A percentile compares a stretch with the other conserved stretches of the same genome.
These are phyloP conservation scores for Fragum fragum DNA, from an alignment of 2,888 invertebrate species.

Conservation along the genomic window DNA sequence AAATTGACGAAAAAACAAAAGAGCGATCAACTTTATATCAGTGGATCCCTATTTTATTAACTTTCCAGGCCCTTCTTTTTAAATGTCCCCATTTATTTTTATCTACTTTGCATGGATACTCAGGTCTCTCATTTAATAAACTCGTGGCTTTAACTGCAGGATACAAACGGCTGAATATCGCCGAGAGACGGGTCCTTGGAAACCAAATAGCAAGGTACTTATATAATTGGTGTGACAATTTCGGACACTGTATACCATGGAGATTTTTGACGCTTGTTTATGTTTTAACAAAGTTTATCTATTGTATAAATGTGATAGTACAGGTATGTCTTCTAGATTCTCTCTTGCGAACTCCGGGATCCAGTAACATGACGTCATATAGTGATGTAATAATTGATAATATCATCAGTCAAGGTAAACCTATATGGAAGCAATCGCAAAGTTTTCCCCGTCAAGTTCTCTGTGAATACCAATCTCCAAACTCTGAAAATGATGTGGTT, in stretches of 20 bases:
- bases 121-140: constrained; percentile 9
- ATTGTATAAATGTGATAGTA: constrained; percentile 10
- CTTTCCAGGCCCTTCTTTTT: constrained; percentile 14
- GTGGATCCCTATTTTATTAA: constrained; percentile 7
- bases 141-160: not conserved
- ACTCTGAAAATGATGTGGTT: not conserved
- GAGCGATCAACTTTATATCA: constrained; percentile 1
- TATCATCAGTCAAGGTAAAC: not conserved
- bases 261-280: constrained; percentile 13
- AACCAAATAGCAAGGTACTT: constrained; percentile 12
- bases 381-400: constrained; percentile 16
- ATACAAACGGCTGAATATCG: constrained; percentile 13
- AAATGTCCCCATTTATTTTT: constrained; percentile 21
- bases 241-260: constrained; percentile 23
- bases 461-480: constrained; percentile 10
- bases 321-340: constrained; percentile 17
- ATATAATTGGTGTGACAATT: constrained; percentile 13
- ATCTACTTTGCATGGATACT: constrained; percentile 9
- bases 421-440: not conserved
- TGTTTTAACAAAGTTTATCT: constrained; percentile 13
- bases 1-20: not conserved
- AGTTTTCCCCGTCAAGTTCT: not conserved
- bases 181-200: constrained; percentile 12
- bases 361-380: constrained; percentile 10
- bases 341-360: not conserved